Conservation (phyloP, 2,113 vertebrate genomes). For the Epinephelus fuscoguttatus region DNA sequence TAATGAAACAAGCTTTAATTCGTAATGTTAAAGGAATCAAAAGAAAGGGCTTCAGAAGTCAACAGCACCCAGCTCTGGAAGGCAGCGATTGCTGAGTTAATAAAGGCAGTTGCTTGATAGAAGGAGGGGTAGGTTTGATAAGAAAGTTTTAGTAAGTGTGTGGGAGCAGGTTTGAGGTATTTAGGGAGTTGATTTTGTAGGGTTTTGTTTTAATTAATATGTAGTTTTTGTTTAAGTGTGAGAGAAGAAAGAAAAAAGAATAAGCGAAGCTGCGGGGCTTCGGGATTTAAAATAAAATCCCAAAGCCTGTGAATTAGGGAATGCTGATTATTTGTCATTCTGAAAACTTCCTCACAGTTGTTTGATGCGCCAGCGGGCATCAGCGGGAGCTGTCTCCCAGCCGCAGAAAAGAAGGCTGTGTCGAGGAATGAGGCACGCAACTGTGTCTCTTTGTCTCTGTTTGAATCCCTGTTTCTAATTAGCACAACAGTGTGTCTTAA, state of each 20-base stretch:
- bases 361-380: conserved; percentile 40
- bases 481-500: conserved; percentile 58
- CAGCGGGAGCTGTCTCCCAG: conserved; percentile 36
- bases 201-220: conserved; percentile 66
- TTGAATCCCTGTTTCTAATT: conserved; percentile 56
- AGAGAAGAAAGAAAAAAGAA: conserved; percentile 14
- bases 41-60: not conserved
- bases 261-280: not conserved
- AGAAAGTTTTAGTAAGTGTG: conserved; percentile 47
- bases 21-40: not conserved
- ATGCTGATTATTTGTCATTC: conserved; percentile 42
- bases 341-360: conserved; percentile 36
- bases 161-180: conserved; percentile 8
- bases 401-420: conserved; percentile 38
- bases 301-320: not conserved
- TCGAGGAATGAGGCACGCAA: conserved; percentile 47
- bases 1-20: conserved; percentile 28
- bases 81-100: not conserved
- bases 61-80: conserved; percentile 8
- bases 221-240: conserved; percentile 21
- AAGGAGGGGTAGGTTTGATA: conserved; percentile 30
- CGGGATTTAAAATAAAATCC: not conserved
- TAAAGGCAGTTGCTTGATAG: conserved; percentile 1
- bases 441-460: conserved; percentile 41
- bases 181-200: conserved; percentile 36